phyloP scores from a whole-genome alignment of 2,797 vertebrate species.

The Diplodus sargus region DNA sequence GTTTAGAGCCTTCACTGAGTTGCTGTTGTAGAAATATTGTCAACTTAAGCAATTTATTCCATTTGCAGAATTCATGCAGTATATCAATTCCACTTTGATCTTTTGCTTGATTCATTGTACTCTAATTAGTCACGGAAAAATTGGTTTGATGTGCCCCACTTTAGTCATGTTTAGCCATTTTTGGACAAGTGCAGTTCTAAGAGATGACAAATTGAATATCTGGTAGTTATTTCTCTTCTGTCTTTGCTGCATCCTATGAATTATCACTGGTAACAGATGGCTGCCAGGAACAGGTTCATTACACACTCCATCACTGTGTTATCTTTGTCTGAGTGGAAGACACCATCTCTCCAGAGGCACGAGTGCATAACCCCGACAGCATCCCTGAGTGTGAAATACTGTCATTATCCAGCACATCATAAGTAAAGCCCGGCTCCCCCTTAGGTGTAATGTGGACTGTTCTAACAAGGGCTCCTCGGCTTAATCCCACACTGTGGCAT shows the following conservation, averaged over 20 bases:
- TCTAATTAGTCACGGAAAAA: neutral
- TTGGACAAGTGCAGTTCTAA: neutral
- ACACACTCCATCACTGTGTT: conserved; percentile 34
- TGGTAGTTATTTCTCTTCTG: neutral
- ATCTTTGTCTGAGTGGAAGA: conserved; percentile 36
- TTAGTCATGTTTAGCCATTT: neutral
- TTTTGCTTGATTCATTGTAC: neutral
- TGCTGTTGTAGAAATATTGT: neutral
- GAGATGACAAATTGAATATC: neutral
- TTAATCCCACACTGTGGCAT: conserved; percentile 5
- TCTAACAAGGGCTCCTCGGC: conserved; percentile 13
- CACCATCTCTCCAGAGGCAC: conserved; percentile 28
- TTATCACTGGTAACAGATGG: conserved; percentile 32
- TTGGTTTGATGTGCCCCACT: neutral
- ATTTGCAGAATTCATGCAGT: neutral
- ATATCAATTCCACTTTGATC: neutral
- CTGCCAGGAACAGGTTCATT: conserved; percentile 31
- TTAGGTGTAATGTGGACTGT: conserved; percentile 15
- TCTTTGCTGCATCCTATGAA: neutral
- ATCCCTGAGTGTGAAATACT: conserved; percentile 32
- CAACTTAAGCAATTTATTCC: neutral
- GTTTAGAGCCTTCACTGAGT: neutral
- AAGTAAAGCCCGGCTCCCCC: conserved; percentile 14
- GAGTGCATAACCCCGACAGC: conserved; percentile 26
- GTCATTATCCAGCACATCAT: conserved; percentile 41